Base-by-base conservation (phyloP, 2,888 invertebrate genomes). In the Lepidochrysops patricia region DNA sequence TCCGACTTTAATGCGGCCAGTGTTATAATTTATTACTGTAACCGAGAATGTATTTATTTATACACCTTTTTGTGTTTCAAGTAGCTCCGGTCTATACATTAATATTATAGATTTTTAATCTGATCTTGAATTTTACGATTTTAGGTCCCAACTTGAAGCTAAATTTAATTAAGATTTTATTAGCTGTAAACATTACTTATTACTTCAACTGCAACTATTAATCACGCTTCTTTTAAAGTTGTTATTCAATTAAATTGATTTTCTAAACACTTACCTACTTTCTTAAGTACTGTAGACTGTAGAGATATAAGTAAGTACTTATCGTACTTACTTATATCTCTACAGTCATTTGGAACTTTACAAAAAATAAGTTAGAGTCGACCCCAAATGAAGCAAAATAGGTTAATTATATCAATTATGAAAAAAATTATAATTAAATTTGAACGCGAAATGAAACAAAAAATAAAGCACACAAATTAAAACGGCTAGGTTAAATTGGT, bases 1-100 rank as follows among this genome's bases (percentile, higher is more conserved):
- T 80, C 76, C 75, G 75, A 67, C 73, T 77, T 75, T 78, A 75
- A 73, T 67, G 66, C 80, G 74, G 80, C 78, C 80, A 79, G 81
- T 81, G 74, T 79, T 82, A 80, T 84, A 82, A 85, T 84, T 86
- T 85, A 86, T 84, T 81, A 79, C 76, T 81, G 77, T 73, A 79
- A 79, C 74, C 68, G 71, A 75, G 76, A 79, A 82, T 80, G 76
- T 75, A 76, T 75, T 79, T 77, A 72, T 81, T 77, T 74, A 74
- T 73, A 71, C 73, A 70, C 70, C 63, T 67, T 67, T 66, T 71
- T 67, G 67, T 72, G 73, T 71, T 63, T 59, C 62, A 66, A 65
- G 63, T 60, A 60, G 29, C 49, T 59, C 57, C 37, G 48, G 26
- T 27, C 37, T 57, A 43, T 57, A 43, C 27, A 43, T 54, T 54